Conservation (phyloP, 2,888 invertebrate species). For the Oxyteleia sp. region DNA sequence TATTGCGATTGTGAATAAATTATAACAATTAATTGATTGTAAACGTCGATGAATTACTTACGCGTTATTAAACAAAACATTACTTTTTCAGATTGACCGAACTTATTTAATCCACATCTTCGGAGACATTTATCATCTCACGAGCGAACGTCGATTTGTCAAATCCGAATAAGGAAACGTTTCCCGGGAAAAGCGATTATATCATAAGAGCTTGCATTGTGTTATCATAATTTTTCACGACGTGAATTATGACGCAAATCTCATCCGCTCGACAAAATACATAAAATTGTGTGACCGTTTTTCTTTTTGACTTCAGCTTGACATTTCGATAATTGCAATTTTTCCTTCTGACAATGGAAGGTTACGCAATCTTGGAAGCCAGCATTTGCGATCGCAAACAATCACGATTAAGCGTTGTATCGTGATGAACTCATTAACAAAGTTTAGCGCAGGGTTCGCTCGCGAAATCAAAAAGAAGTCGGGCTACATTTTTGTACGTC, state of each 20-base stretch:
- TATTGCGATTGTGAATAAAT: slow-evolving; percentile 24
- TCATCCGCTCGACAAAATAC: slow-evolving; percentile 13
- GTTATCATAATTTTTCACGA: slow-evolving; percentile 59
- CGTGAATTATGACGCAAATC: slow-evolving; percentile 32
- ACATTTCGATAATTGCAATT: too few species aligned
- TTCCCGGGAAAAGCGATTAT: slow-evolving; percentile 37
- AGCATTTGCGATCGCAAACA: too few species aligned
- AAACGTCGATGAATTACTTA: slow-evolving; percentile 19
- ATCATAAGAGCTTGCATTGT: slow-evolving; percentile 34
- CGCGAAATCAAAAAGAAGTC: slow-evolving; percentile 5
- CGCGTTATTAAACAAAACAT: slow-evolving; percentile 14
- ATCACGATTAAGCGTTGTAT: too few species aligned
- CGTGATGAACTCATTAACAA: slow-evolving; percentile 33
- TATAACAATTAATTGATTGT: too few species aligned
- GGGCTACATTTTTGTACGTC: slow-evolving; percentile 45
- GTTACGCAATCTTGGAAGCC: too few species aligned
- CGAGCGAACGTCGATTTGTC: slow-evolving; percentile 54
- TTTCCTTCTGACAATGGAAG: too few species aligned
- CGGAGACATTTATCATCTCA: slow-evolving; percentile 48
- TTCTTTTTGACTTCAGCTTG: not conserved
- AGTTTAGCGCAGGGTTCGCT: not conserved
- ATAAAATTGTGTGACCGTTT: not conserved
- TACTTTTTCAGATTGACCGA: slow-evolving; percentile 13
- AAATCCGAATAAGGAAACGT: slow-evolving; percentile 32
- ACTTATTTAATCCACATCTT: slow-evolving; percentile 32